These are phyloP conservation scores for Spodoptera picta DNA, from an alignment of 2,888 invertebrate species.

Conservation along the genomic window DNA sequence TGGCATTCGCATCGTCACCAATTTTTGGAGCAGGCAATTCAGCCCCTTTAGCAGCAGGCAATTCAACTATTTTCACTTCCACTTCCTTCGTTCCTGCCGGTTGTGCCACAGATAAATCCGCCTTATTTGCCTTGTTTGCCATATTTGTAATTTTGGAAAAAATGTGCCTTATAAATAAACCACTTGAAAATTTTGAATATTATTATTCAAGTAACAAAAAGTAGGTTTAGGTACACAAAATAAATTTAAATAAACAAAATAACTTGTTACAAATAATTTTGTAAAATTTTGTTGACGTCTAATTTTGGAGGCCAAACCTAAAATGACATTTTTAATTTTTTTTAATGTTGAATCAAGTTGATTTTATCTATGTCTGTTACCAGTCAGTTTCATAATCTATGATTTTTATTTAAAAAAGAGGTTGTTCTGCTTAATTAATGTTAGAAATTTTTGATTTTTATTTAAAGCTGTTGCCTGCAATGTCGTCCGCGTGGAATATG, in stretches of 20 bases:
- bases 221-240: slow-evolving; percentile 1
- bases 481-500: too few relatives aligned
- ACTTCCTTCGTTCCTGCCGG: not conserved
- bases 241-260: slow-evolving; percentile 31
- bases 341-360: not conserved
- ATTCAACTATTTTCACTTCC: not conserved
- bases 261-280: slow-evolving; percentile 47
- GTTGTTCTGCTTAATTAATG: not conserved
- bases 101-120: slow-evolving; percentile 12
- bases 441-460: too few relatives aligned
- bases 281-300: slow-evolving; percentile 8
- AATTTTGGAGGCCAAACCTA: slow-evolving; percentile 29
- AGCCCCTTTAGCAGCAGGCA: not conserved
- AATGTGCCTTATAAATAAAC: slow-evolving; percentile 2
- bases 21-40: too few relatives aligned
- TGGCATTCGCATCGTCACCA: slow-evolving; percentile 1
- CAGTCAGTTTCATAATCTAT: not conserved
- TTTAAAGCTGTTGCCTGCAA: too few relatives aligned
- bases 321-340: slow-evolving; percentile 14
- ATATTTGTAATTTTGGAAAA: slow-evolving; percentile 58
- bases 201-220: slow-evolving; percentile 1
- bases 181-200: slow-evolving; percentile 50
- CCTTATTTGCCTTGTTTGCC: slow-evolving; percentile 66
- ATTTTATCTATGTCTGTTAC: not conserved
- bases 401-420: not conserved